phyloP scores from a whole-genome alignment of 2,797 vertebrate species.

The Tarsius wallacei region DNA sequence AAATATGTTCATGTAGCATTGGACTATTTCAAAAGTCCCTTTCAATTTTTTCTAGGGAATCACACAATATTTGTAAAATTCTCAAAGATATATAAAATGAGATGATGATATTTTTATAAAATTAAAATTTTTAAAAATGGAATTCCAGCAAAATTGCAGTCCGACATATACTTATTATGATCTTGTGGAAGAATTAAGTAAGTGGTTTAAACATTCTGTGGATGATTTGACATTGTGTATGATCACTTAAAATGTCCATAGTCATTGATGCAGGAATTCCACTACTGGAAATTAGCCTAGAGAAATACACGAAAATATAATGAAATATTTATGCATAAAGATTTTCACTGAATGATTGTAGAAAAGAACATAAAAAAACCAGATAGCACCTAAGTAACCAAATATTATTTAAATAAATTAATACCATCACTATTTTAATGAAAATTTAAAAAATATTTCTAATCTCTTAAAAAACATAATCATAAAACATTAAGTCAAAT shows the following conservation, averaged over 20 bases:
- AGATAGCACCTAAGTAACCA: not conserved
- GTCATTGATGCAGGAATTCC: not conserved
- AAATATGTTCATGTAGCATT: not conserved
- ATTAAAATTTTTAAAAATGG: not conserved
- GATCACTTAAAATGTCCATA: not conserved
- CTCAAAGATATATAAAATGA: not conserved
- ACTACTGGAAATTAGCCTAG: not conserved
- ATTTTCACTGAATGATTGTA: not conserved
- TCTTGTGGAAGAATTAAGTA: not conserved
- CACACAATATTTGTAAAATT: not conserved
- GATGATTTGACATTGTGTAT: not conserved
- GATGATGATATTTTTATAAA: not conserved
- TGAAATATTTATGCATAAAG: not conserved
- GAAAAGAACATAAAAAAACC: not conserved
- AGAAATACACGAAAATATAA: slow-evolving; percentile 37
- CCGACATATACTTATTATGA: not conserved
- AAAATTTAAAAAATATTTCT: too few species aligned
- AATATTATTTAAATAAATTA: too few species aligned
- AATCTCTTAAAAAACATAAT: too few species aligned
- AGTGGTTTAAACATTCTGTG: not conserved
- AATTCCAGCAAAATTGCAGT: not conserved
- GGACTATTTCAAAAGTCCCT: not conserved
- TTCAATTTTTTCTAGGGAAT: not conserved
- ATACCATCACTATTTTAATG: too few species aligned
- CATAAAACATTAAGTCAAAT: too few species aligned